Evolutionary conservation across 1,140 invertebrate genomes (phyloP).

Genomic region (Euwallacea similis): DNA sequence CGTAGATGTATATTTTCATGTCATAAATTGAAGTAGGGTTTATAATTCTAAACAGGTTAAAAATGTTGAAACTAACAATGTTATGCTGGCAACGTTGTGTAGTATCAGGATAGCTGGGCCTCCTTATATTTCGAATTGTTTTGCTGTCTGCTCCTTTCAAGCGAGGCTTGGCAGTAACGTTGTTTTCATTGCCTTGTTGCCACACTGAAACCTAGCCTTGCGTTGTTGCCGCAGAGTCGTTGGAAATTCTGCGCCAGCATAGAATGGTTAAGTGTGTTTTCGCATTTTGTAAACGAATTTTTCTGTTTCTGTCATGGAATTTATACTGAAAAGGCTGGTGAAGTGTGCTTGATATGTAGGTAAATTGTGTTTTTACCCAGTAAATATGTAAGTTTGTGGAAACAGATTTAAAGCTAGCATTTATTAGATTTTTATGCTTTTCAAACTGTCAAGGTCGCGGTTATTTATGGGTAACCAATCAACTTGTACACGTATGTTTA

Average conservation of each 20-base stretch:
- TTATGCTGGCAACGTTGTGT: constrained; percentile 1
- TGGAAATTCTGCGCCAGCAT: constrained; percentile 16
- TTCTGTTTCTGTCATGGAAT: neutral
- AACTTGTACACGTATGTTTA: constrained; percentile 4
- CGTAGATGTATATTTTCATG: no score
- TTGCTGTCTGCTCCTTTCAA: constrained; percentile 24
- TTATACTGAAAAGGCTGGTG: neutral
- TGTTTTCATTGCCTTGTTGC: constrained; percentile 32
- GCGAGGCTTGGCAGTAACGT: constrained; percentile 31
- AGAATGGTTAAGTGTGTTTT: constrained; percentile 12
- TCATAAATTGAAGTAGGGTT: no score
- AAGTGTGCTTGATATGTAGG: constrained; percentile 4
- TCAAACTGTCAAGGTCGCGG: constrained; percentile 8
- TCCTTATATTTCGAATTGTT: constrained; percentile 26
- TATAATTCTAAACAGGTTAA: no score
- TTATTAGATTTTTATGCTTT: neutral
- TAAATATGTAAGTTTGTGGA: no score
- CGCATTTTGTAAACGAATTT: constrained; percentile 17
- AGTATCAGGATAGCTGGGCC: neutral
- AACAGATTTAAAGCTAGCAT: neutral
- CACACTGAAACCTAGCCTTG: constrained; percentile 1
- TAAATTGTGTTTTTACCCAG: neutral
- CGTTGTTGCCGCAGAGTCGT: constrained; percentile 17
- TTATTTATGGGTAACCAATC: constrained; percentile 23
- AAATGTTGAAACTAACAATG: neutral